Evolutionary conservation across 1,140 invertebrate species (phyloP).

Genomic region (Ruditapes philippinarum): DNA sequence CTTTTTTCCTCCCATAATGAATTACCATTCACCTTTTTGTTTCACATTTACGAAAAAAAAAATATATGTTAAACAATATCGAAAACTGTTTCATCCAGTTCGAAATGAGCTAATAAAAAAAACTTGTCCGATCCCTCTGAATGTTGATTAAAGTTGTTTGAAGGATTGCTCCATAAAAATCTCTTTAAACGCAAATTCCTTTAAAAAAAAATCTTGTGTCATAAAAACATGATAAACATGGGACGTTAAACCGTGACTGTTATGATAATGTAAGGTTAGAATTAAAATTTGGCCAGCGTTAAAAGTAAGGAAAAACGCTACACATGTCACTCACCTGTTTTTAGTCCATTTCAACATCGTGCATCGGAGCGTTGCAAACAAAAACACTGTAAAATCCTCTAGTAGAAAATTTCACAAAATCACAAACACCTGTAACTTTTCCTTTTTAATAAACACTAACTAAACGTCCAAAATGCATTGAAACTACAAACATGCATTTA

Average conservation of each 20-base stretch:
- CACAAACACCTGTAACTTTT: not conserved
- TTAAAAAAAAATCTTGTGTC: constrained; percentile 28
- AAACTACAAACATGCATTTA: not conserved
- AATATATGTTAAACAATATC: not conserved
- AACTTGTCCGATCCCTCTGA: not conserved
- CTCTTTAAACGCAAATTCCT: constrained; percentile 5
- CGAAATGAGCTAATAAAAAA: not conserved
- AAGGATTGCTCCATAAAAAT: constrained; percentile 23
- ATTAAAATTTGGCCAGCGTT: constrained; percentile 11
- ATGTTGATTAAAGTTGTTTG: not conserved
- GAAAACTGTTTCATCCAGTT: not conserved
- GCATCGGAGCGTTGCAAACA: not conserved
- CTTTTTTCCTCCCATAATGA: constrained; percentile 22
- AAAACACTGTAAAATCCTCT: constrained; percentile 1
- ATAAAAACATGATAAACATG: constrained; percentile 34
- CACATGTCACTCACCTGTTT: constrained; percentile 25
- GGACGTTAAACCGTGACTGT: not conserved
- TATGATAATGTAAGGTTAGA: not conserved
- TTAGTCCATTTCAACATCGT: constrained; percentile 9
- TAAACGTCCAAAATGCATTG: not conserved
- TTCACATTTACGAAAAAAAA: not conserved
- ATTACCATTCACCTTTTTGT: not conserved
- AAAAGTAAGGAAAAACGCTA: not conserved
- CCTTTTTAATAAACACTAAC: not conserved
- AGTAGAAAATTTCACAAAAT: not conserved